phyloP scores from a whole-genome alignment of 2,888 invertebrate species.

The Achlya flavicornis region DNA sequence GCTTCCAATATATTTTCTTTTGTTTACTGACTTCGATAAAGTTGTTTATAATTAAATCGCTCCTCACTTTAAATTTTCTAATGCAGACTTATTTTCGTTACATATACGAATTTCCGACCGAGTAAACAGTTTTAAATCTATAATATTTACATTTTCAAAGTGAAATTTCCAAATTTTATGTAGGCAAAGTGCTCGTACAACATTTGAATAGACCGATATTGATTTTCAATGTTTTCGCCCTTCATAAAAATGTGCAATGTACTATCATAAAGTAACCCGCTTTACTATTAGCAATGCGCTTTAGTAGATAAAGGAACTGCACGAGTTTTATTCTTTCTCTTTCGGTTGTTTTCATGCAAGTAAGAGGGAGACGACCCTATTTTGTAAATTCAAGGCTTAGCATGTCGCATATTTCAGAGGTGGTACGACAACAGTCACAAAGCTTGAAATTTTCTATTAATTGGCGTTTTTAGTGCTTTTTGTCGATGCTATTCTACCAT shows the following conservation, averaged over 20 bases:
- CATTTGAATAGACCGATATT: slow-evolving; percentile 37
- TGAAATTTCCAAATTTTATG: slow-evolving; percentile 22
- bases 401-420: slow-evolving; percentile 63
- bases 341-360: slow-evolving; percentile 31
- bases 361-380: slow-evolving; percentile 55
- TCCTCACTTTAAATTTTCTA: slow-evolving; percentile 50
- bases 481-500: slow-evolving; percentile 57
- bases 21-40: slow-evolving; percentile 37
- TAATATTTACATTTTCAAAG: slow-evolving; percentile 34
- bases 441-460: slow-evolving; percentile 75
- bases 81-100: slow-evolving; percentile 50
- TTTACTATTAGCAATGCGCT: slow-evolving; percentile 68
- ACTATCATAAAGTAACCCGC: slow-evolving; percentile 56
- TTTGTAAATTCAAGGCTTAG: slow-evolving; percentile 39
- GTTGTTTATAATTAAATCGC: slow-evolving; percentile 51
- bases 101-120: slow-evolving; percentile 33
- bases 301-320: slow-evolving; percentile 49
- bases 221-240: slow-evolving; percentile 49
- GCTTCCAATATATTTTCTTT: slow-evolving; percentile 43
- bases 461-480: slow-evolving; percentile 69
- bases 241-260: slow-evolving; percentile 58
- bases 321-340: slow-evolving; percentile 47
- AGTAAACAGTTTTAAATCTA: slow-evolving; percentile 48
- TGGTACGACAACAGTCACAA: slow-evolving; percentile 65
- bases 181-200: slow-evolving; percentile 36